Conservation (phyloP, 2,888 invertebrate genomes). For the Ophion ventricosus region DNA sequence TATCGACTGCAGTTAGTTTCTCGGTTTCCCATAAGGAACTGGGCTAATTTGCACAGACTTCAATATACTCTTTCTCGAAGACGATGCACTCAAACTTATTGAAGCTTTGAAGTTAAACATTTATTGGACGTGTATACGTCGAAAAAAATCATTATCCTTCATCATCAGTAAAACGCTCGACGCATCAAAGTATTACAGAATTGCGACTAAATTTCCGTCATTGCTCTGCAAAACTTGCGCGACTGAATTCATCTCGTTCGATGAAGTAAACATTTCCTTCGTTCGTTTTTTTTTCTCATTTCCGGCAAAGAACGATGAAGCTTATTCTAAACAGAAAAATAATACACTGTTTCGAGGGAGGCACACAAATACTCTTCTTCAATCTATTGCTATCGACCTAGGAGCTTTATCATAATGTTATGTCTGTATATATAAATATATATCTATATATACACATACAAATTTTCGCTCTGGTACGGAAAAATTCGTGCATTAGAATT, state of each 20-base stretch:
- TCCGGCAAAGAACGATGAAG: conserved; percentile 42
- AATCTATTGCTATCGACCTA: conserved; percentile 65
- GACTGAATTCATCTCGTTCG: conserved; percentile 1
- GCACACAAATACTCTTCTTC: conserved; percentile 57
- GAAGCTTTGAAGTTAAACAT: no score
- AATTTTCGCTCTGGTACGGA: conserved; percentile 53
- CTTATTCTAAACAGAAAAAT: conserved; percentile 9
- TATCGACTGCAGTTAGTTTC: no score
- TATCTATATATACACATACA: conserved; percentile 41
- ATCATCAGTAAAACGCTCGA: background rate
- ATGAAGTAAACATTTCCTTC: background rate
- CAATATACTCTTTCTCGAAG: no score
- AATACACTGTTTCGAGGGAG: conserved; percentile 47
- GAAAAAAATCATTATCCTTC: background rate
- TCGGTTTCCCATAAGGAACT: no score
- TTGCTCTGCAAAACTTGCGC: background rate
- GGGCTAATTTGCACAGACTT: no score
- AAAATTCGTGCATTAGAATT: conserved; percentile 60
- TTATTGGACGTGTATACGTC: no score
- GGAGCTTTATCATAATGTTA: conserved; percentile 63
- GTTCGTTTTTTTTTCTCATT: background rate
- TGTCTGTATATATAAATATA: conserved; percentile 54
- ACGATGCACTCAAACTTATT: no score
- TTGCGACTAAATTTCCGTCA: background rate
- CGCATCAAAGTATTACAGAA: background rate